These are phyloP conservation scores for Sepioteuthis lessoniana DNA, from an alignment of 2,888 invertebrate species.

Conservation along the genomic window DNA sequence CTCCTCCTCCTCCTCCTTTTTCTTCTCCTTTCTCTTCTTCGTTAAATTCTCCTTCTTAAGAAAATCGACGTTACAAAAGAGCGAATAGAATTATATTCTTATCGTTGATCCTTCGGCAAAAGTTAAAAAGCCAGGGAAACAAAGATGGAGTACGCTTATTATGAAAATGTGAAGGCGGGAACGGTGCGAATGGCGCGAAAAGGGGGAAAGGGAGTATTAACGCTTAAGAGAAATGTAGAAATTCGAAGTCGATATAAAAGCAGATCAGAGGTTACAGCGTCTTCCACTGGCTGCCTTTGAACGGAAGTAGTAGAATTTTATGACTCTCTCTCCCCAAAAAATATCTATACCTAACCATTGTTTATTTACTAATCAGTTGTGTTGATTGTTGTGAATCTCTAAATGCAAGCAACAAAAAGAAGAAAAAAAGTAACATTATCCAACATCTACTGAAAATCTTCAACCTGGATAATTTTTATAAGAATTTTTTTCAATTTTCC, in stretches of 20 bases:
- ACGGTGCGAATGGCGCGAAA: neutral
- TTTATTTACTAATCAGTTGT: neutral
- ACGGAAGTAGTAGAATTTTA: neutral
- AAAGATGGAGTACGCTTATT: conserved; percentile 11
- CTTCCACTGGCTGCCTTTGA: neutral
- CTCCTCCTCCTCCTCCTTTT: neutral
- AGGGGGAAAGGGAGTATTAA: neutral
- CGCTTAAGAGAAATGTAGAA: neutral
- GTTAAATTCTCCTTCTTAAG: neutral
- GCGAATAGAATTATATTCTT: neutral
- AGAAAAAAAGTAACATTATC: neutral
- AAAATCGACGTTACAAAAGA: neutral
- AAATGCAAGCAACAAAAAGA: neutral
- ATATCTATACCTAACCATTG: neutral
- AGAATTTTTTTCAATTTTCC: neutral
- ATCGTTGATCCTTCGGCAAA: neutral
- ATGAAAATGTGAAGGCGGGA: neutral
- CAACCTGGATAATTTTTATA: neutral
- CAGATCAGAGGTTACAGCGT: conserved; percentile 1
- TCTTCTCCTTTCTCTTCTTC: neutral
- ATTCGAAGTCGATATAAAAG: conserved; percentile 20
- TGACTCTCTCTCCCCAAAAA: neutral
- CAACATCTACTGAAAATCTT: neutral
- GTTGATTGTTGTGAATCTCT: neutral
- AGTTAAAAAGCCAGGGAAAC: neutral